Percentiles rank a stretch among this genome's conserved stretches.
Conservation (phyloP, 2,113 vertebrate genomes). For the Podocnemis expansa region DNA sequence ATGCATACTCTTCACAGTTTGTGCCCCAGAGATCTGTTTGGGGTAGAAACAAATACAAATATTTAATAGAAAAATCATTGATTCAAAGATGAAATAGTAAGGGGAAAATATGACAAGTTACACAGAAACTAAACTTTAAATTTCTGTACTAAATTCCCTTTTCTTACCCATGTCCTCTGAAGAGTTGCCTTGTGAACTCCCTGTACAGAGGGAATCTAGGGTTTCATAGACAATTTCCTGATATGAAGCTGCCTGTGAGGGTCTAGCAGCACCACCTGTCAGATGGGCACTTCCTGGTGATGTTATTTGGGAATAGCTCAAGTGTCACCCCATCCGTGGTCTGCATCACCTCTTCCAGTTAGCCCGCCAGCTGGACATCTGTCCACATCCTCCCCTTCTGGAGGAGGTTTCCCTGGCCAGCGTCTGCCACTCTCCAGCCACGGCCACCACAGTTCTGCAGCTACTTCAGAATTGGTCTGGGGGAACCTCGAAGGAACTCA, state of each 20-base stretch:
- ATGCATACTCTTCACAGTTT: neutral
- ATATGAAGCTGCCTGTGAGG: neutral
- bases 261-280: too few relatives aligned
- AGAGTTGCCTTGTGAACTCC: neutral
- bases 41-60: neutral
- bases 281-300: too few relatives aligned
- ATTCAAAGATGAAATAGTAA: neutral
- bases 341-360: too few relatives aligned
- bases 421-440: too few relatives aligned
- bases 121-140: neutral
- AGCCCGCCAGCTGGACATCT: too few relatives aligned
- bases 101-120: neutral
- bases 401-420: too few relatives aligned
- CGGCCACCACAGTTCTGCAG: too few relatives aligned
- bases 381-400: too few relatives aligned
- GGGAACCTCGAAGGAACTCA: too few relatives aligned
- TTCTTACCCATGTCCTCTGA: neutral
- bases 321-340: too few relatives aligned
- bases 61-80: neutral
- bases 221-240: neutral
- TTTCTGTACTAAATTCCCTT: neutral
- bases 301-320: too few relatives aligned
- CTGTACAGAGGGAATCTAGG: neutral
- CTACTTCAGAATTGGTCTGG: too few relatives aligned
- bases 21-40: neutral